Evolutionary conservation across 2,888 invertebrate genomes (phyloP), one percentile per base, ranked within the genome.

Genomic region (Disparrhopalites patrizii): DNA sequence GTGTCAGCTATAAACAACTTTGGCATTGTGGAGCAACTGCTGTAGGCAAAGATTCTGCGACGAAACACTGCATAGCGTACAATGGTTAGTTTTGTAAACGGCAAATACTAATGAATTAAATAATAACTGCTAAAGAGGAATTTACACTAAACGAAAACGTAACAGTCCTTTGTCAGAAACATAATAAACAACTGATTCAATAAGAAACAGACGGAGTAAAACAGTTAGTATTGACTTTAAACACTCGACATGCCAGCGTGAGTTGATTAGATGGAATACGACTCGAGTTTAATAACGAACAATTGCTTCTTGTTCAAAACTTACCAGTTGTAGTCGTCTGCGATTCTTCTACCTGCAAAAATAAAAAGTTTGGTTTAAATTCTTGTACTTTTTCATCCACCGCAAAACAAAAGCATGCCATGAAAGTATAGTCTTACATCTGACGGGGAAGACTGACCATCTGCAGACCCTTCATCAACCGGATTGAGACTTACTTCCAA

Each of bases 381-480:
- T 36, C 36, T 15, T 36, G 7, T 36, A 36, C 36, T 10, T 7
- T 15, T 15, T 36, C 36, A 10, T 10, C 7, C 33, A 33, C 3
- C 4, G 31, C n/a, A n/a, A 30, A 31, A 31, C 5, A 33, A 62
- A 47, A 10, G 4, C 18, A 64, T n/a, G n/a, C n/a, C n/a, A n/a
- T n/a, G n/a, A n/a, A n/a, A n/a, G n/a, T n/a, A n/a, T n/a, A n/a
- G n/a, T n/a, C 68, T 56, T 64, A 68, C 70, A 52, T 70, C 70
- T 10, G 68, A 68, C 13, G 36, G 64, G 23, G 67, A 36, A 10
- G 65, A 61, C 50, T 56, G 65, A 56, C 56, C 64, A 56, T 64
- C 56, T 3, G 43, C 47, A 30, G 64, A 56, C 15, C 25, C 56
- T 15, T 63, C 63, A 13, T 57, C 64, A 38, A 55, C 30, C 13